Evolutionary conservation across 1,140 invertebrate genomes (phyloP).

Genomic region (Aphis gossypii): DNA sequence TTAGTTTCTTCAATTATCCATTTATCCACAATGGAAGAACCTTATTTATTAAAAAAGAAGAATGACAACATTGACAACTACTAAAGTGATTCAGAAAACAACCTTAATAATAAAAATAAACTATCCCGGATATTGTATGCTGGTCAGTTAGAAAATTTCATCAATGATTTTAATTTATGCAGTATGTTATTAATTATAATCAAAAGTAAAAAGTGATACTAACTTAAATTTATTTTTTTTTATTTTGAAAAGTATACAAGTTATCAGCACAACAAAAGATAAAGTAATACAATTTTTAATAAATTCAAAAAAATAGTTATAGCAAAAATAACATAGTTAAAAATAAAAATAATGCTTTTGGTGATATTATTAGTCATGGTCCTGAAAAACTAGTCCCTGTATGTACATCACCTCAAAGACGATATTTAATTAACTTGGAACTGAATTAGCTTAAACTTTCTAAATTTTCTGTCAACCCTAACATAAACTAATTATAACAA

Average conservation of each 20-base stretch:
- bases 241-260: background rate
- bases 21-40: no score
- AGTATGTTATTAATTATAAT: background rate
- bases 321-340: background rate
- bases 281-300: background rate
- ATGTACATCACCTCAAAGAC: background rate
- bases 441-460: conserved; percentile 20
- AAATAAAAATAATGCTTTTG: background rate
- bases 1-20: no score
- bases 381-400: background rate
- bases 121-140: background rate
- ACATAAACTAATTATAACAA: background rate
- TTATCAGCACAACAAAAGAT: background rate
- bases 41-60: no score
- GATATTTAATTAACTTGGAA: conserved; percentile 29
- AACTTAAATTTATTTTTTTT: background rate
- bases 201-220: background rate
- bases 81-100: background rate
- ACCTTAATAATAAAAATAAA: background rate
- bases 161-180: background rate
- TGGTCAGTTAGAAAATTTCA: background rate
- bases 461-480: background rate
- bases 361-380: conserved; percentile 25
- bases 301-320: background rate
- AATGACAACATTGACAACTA: background rate